Evolutionary conservation across 2,888 invertebrate genomes (phyloP), one percentile per base, ranked within the genome.

Genomic region (Slavum lentiscoides): DNA sequence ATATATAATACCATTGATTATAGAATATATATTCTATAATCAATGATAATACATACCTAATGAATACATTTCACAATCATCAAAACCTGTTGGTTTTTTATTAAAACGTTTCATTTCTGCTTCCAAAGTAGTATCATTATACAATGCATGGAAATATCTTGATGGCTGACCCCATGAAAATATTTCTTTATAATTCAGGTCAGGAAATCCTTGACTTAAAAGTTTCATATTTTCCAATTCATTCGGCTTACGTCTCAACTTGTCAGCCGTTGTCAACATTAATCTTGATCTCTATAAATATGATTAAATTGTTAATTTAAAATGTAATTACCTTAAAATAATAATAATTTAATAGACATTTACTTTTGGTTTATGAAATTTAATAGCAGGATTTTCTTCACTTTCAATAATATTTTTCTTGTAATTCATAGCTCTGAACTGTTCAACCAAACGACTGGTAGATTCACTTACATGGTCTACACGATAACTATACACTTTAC

Each of bases 261-360:
- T 80, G 2, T 80, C 72, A 72, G 13, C 3, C 43, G 64, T 55
- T 15, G 72, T 80, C 19, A 80, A 43, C 80, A 80, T 80, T 1
- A 55, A 13, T 55, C 17, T 64, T 39, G 1, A 17, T 58, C 55
- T 64, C 77, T 80, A 70, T 23, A 70, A 13, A 15, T 17, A 58
- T 2, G 37, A 58, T 13, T 1, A 5, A n/a, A 3, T 43, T 49
- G 13, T 69, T 72, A 23, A 49, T 30, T 49, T 13, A 17, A 58
- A 58, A 58, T 17, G 19, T 23, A 37, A 21, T 23, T 13, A 49
- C 1, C 15, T 13, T 49, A 49, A 49, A 49, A 49, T 13, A 49
- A 49, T 13, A 49, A 49, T 11, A 13, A 49, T 49, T 49, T 30
- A 43, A n/a, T 49, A 37, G 9, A 69, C 39, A 23, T 37, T 53